These are phyloP conservation scores for Tachuris rubrigastra DNA, from an alignment of 2,113 vertebrate species.

Conservation along the genomic window DNA sequence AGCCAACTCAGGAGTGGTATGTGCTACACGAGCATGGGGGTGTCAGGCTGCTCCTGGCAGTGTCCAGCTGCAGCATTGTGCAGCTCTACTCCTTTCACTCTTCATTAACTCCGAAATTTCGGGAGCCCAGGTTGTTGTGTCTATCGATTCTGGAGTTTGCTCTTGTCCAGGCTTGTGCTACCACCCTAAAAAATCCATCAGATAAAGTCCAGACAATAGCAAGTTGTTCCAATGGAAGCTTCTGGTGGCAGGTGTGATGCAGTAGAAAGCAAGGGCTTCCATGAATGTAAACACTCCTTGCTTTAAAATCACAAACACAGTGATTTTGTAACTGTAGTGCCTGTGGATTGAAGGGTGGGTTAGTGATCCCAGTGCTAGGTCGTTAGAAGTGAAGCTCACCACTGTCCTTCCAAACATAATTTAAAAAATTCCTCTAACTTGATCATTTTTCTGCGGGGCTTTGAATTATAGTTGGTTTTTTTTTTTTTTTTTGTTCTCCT, in stretches of 20 bases:
- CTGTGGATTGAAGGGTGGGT: background rate
- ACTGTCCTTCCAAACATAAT: background rate
- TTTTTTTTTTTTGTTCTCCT: background rate
- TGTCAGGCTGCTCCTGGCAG: accelerated
- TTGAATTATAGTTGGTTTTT: background rate
- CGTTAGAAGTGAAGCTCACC: background rate
- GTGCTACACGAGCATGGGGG: background rate
- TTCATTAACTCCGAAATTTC: background rate
- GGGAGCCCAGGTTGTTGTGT: background rate
- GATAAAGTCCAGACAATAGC: background rate
- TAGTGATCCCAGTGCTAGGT: background rate
- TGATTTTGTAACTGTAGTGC: background rate
- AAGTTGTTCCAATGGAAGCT: background rate
- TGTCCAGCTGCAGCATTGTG: background rate
- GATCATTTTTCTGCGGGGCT: background rate
- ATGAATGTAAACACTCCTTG: background rate
- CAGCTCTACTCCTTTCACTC: background rate
- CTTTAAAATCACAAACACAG: background rate
- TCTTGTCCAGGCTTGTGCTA: background rate
- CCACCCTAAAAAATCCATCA: background rate
- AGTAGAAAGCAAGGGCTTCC: background rate
- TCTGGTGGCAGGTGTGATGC: background rate
- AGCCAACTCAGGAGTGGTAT: conserved; percentile 34
- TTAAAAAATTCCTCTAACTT: background rate
- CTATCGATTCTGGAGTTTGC: background rate